Base-by-base conservation (phyloP, 2,888 invertebrate species). In the Drosophila neotestacea region DNA sequence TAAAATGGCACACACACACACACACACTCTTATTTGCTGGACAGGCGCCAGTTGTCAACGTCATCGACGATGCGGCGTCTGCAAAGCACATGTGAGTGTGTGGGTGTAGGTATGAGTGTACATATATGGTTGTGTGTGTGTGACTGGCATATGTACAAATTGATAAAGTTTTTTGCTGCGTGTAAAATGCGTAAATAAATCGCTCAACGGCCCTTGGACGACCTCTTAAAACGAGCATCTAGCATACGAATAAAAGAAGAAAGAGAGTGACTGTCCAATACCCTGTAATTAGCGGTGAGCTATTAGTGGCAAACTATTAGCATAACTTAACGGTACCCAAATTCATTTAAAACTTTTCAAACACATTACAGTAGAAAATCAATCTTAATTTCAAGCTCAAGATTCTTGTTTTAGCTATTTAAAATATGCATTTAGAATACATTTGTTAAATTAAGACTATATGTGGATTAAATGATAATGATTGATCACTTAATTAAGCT, bases 101-200 rank as follows among this genome's bases (percentile, higher is more conserved):
- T 52, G 39, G 6, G 39, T 9, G 58, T 22, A 22, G 22, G 22
- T 22, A 34, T 27, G 34, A 27, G 10, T 10, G 36, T 7, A 36
- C 28, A 41, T 3, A 36, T 36, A 41, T 3, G 38, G 0, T 44
- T 27, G 36, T 47, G 42, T 60, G 38, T 60, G 56, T 51, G 59
- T 70, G 69, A 60, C 68, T 79, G 47, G 60, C 51, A 79, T 65
- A 65, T 77, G 62, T 62, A 66, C 28, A 76, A 79, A 79, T 80
- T 76, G 80, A 67, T 79, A 62, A 77, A 76, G 61, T 67, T 77
- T 66, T 66, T 64, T 65, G 67, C 80, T 77, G 80, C 72, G 77
- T 77, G 77, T 71, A 64, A 80, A 80, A 76, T 77, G 77, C 77
- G 77, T 76, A 77, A 77, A 67, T 79, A 77, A 80, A 77, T 79